Evolutionary conservation across 1,140 invertebrate genomes (phyloP), one percentile per base, ranked within the genome.

Genomic region (Heliothis subflexa): DNA sequence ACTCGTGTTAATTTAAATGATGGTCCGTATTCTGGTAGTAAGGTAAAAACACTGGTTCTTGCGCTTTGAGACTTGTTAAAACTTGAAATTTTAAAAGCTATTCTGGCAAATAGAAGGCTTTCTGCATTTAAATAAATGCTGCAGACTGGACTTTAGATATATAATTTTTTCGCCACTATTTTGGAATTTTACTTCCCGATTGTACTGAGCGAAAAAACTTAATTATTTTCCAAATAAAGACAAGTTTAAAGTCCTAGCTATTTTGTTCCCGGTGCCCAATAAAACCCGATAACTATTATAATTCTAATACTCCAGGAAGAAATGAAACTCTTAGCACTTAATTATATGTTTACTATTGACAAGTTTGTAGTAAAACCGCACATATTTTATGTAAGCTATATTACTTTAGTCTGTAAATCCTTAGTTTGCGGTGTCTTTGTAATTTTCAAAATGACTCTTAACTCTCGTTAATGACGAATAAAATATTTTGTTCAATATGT

Each of bases 401-500:
- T 66, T 21, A 49, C 62, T 62, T 70, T 55, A 52, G 5, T 28
- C 47, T 49, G 1, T 12, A 61, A 49, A 21, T 61, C n/a, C 47
- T 33, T 49, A 62, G 14, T 4, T 7, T 59, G 4, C 72, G 55
- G 72, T 50, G 7, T 61, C 72, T 75, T 61, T 75, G 72, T 75
- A 45, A 9, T 50, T 40, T 16, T 61, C 61, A 64, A 21, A 72
- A 72, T 13, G 71, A 14, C 54, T 16, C 14, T 28, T 50, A 62
- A 49, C 16, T 47, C 72, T 62, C 14, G 57, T 75, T 75, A 75
- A 62, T 75, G 57, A 49, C 5, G 9, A 2, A 10, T 62, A 21
- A 49, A 73, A 73, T 73, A 73, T 57, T 73, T 72, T 72, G 68
- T 72, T 54, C 68, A 72, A 55, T 45, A 25, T 68, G 33, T 33